Evolutionary conservation across 2,797 vertebrate species (phyloP).

Genomic region (Gadopsis marmoratus): DNA sequence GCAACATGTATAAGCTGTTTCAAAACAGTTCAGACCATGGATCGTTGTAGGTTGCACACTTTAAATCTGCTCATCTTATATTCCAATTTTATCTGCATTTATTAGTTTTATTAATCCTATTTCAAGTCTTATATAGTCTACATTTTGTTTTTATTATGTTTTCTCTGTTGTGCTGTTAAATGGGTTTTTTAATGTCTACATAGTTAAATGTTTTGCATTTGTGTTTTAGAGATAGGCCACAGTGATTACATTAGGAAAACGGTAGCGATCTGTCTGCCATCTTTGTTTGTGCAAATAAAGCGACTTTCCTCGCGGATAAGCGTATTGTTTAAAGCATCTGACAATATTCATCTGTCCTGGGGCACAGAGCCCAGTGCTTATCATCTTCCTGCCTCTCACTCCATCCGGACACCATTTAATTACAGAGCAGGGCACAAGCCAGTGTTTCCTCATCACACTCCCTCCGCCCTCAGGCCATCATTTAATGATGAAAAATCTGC

Average conservation of each 20-base stretch:
- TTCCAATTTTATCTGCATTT: neutral
- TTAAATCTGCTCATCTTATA: neutral
- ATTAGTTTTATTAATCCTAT: neutral
- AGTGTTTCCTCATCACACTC: conserved; percentile 65
- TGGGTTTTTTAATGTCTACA: neutral
- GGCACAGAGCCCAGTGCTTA: conserved; percentile 70
- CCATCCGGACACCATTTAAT: conserved; percentile 82
- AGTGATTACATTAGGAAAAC: conserved; percentile 31
- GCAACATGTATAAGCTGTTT: neutral
- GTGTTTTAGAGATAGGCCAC: conserved; percentile 1
- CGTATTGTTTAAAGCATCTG: conserved; percentile 76
- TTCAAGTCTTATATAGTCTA: neutral
- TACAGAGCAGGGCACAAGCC: conserved; percentile 64
- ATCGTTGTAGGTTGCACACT: neutral
- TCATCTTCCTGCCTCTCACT: conserved; percentile 71
- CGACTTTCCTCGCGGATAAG: conserved; percentile 66
- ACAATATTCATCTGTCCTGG: conserved; percentile 73
- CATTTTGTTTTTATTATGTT: neutral
- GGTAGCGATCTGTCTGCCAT: conserved; percentile 45
- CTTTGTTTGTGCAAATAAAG: conserved; percentile 53
- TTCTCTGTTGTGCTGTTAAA: neutral
- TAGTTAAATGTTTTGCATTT: neutral
- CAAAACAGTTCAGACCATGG: neutral
- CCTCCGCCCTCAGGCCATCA: conserved; percentile 71
- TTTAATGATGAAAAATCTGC: conserved; percentile 82